phyloP scores from a whole-genome alignment of 1,140 invertebrate genomes.

The Papilio dardanus region DNA sequence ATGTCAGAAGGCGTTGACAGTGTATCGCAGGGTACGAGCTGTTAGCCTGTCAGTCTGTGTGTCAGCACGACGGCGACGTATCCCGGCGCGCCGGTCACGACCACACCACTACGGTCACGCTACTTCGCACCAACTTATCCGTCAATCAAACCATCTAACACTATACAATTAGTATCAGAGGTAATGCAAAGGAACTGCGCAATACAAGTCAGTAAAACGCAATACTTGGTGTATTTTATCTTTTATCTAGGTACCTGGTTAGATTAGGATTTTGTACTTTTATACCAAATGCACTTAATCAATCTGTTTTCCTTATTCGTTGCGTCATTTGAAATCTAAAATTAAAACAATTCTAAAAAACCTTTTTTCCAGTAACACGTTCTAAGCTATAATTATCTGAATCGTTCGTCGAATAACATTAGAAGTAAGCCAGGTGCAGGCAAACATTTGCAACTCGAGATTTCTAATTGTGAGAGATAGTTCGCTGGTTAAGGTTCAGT shows the following conservation, averaged over 20 bases:
- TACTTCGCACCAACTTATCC: conserved; percentile 53
- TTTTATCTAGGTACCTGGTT: not conserved
- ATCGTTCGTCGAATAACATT: not conserved
- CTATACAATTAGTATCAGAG: conserved; percentile 31
- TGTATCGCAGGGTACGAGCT: conserved; percentile 38
- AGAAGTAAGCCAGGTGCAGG: not conserved
- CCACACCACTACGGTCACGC: conserved; percentile 46
- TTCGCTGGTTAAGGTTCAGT: not conserved
- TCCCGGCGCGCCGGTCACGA: conserved; percentile 55
- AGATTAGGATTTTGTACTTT: not conserved
- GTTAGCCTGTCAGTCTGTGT: conserved; percentile 56
- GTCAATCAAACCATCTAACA: conserved; percentile 49
- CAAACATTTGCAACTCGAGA: not conserved
- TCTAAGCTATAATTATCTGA: not conserved
- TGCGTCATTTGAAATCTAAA: not conserved
- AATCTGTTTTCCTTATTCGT: not conserved
- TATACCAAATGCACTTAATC: not conserved
- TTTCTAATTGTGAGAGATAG: conserved; percentile 28
- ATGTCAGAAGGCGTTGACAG: conserved; percentile 39
- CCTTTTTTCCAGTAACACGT: not conserved
- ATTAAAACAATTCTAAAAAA: not conserved
- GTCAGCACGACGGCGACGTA: conserved; percentile 55
- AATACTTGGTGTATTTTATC: not conserved
- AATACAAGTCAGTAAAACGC: not conserved
- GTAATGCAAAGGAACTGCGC: conserved; percentile 29